phyloP scores from a whole-genome alignment of 2,888 invertebrate genomes.

The Pediacus dermestoides region DNA sequence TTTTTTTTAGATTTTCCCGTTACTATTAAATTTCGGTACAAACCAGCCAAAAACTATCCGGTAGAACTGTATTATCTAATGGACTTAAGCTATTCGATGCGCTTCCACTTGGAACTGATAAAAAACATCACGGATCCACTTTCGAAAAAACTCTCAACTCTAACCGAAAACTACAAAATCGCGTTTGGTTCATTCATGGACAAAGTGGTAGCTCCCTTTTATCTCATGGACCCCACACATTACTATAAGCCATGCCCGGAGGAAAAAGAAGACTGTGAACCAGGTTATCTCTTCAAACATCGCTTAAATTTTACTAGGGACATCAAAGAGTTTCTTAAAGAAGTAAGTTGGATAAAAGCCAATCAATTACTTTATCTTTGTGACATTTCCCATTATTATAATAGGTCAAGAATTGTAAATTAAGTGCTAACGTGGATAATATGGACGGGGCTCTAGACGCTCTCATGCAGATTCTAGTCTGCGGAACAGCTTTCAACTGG shows the following conservation, averaged over 20 bases:
- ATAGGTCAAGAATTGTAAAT: constrained; percentile 27
- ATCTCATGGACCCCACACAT: constrained; percentile 49
- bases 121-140: constrained; percentile 1
- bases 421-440: constrained; percentile 35
- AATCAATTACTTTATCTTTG: not conserved
- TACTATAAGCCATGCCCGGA: constrained; percentile 61
- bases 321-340: constrained; percentile 48
- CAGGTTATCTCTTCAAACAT: constrained; percentile 80
- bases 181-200: constrained; percentile 78
- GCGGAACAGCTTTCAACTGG: constrained; percentile 68
- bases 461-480: constrained; percentile 73
- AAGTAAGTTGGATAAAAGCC: constrained; percentile 15
- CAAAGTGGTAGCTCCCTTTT: constrained; percentile 73
- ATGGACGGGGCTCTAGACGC: constrained; percentile 79
- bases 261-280: constrained; percentile 60
- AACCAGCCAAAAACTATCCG: constrained; percentile 79
- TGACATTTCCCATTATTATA: too few species aligned
- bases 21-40: constrained; percentile 62
- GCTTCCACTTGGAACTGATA: constrained; percentile 66
- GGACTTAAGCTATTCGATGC: constrained; percentile 89
- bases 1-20: constrained; percentile 44
- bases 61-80: constrained; percentile 87
- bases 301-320: constrained; percentile 63
- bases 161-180: constrained; percentile 70
- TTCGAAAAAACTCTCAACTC: constrained; percentile 25